Base-by-base conservation (phyloP, 2,888 invertebrate species). In the Scaptodrosophila latifasciaeformis region DNA sequence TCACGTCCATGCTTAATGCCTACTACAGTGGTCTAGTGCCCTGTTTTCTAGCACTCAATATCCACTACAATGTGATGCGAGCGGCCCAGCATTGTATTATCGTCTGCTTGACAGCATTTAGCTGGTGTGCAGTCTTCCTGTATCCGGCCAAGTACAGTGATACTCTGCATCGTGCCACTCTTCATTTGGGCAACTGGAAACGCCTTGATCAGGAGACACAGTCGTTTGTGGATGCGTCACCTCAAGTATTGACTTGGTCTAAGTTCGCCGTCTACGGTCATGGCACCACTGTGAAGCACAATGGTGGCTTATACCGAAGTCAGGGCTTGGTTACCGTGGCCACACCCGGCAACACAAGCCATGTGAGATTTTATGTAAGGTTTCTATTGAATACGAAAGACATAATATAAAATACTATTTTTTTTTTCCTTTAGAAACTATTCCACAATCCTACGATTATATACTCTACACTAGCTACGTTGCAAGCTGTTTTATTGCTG, bases 1-100 rank as follows among this genome's bases (percentile, higher is more conserved):
- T 94, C 83, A 90, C 86, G 65, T 94, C 96, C 0, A 90, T 96
- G 37, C 86, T 94, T 4, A 93, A 93, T 70, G 93, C 96, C 0
- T 97, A 96, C 84, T 96, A 96, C 84, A 91, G 94, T 35, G 93
- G 95, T 52, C 93, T 96, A 81, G 90, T 97, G 54, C 97, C 97
- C 0, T 93, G 95, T 79, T 93, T 94, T 83, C 96, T 97, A 88
- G 93, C 95, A 27, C 93, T 94, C 89, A 87, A 89, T 45, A 87
- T 93, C 6, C 92, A 94, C 84, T 96, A 96, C 84, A 96, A 96
- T 86, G 90, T 92, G 2, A 90, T 92, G 82, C 94, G 93, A 89
- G 93, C 94, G 6, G 90, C 93, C 0, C 94, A 95, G 82, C 96
- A 97, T 83, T 91, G 93, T 9, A 88, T 92, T 19, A 91, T 96